A percentile compares a stretch with the other conserved stretches of the same genome.
These are phyloP conservation scores for Agonum fuliginosum DNA, from an alignment of 2,888 invertebrate genomes.

Conservation along the genomic window DNA sequence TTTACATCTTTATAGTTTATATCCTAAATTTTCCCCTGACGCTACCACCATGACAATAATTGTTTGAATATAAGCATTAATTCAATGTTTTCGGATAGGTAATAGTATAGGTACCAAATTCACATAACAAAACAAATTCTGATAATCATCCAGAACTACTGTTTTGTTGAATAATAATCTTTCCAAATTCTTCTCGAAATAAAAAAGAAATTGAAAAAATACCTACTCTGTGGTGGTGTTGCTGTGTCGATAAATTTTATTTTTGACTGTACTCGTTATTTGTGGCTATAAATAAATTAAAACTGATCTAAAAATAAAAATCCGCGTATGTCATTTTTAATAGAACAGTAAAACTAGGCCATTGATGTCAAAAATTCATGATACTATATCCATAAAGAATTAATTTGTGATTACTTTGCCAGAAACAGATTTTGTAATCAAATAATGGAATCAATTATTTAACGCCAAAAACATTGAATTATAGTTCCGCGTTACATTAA, in stretches of 20 bases:
- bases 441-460: conserved; percentile 12
- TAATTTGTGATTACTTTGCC: not conserved
- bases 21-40: not conserved
- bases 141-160: no score
- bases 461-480: conserved; percentile 17
- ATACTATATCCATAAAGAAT: not conserved
- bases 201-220: no score
- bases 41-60: not conserved
- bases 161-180: no score
- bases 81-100: no score
- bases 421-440: conserved; percentile 5
- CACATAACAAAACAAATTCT: no score
- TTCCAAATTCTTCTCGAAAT: no score
- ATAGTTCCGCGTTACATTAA: not conserved
- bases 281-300: not conserved
- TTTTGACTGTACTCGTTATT: no score
- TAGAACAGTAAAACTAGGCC: not conserved
- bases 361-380: not conserved
- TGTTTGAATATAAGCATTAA: no score
- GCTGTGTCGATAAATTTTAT: no score
- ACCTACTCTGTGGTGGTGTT: no score
- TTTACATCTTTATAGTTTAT: no score
- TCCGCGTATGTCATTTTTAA: not conserved
- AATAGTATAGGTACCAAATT: no score
- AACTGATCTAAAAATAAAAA: not conserved